Percentiles rank a stretch among this genome's conserved stretches.
phyloP scores from a whole-genome alignment of 2,888 invertebrate genomes.

The Agrilus biguttatus region DNA sequence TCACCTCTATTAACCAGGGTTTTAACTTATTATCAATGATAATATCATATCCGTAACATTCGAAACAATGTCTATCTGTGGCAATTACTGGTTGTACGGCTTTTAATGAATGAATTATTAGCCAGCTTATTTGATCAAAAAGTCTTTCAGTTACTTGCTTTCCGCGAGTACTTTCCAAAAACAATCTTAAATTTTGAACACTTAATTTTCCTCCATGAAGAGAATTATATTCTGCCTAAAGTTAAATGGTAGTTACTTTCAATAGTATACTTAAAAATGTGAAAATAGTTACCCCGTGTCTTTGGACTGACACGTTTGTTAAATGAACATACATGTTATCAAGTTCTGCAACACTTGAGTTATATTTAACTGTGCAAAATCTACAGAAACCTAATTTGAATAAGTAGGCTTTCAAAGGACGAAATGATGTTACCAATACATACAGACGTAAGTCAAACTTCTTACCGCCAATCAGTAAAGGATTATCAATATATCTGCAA shows the following conservation, averaged over 20 bases:
- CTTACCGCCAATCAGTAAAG: constrained; percentile 86
- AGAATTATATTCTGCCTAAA: constrained; percentile 80
- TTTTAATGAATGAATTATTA: constrained; percentile 84
- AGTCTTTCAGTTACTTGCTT: constrained; percentile 76
- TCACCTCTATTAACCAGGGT: constrained; percentile 81
- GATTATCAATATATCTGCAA: constrained; percentile 78
- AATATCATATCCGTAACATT: constrained; percentile 92
- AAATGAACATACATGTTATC: constrained; percentile 92
- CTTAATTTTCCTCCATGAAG: constrained; percentile 92
- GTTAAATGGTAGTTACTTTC: constrained; percentile 3
- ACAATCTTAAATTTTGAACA: constrained; percentile 77
- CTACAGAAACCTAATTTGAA: constrained; percentile 88
- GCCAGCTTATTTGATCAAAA: constrained; percentile 78
- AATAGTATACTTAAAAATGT: not conserved
- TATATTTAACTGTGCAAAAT: constrained; percentile 92
- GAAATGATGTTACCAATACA: constrained; percentile 84
- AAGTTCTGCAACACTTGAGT: constrained; percentile 71
- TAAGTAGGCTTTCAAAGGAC: constrained; percentile 84
- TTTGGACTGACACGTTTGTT: constrained; percentile 96
- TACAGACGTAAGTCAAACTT: constrained; percentile 90
- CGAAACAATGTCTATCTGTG: constrained; percentile 83
- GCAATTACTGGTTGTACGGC: constrained; percentile 88
- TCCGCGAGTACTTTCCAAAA: constrained; percentile 81
- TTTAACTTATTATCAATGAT: constrained; percentile 89
- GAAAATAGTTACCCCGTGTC: constrained; percentile 62